Percentiles rank a stretch among this genome's conserved stretches.
Conservation (phyloP, 2,888 invertebrate species). For the Lasioglossum oenotherae region DNA sequence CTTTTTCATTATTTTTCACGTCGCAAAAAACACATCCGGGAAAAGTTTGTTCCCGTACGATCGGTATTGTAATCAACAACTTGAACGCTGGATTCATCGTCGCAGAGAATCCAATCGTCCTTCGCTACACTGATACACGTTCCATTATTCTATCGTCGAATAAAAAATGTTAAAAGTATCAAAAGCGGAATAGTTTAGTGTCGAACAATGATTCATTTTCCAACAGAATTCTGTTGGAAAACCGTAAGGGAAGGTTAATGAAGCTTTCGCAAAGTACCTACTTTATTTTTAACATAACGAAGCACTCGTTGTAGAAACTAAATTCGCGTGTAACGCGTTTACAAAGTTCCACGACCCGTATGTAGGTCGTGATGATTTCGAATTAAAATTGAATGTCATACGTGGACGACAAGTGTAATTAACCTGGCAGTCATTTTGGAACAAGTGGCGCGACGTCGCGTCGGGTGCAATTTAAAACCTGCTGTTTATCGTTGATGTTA, state of each 20-base stretch:
- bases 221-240: neutral
- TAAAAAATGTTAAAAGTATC: neutral
- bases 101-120: neutral
- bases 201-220: neutral
- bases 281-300: constrained; percentile 4
- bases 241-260: neutral
- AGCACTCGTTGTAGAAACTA: neutral
- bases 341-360: neutral
- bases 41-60: neutral
- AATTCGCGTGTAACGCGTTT: neutral
- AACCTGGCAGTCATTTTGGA: neutral
- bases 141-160: neutral
- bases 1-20: neutral
- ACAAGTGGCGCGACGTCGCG: neutral
- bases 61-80: neutral
- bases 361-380: constrained; percentile 8
- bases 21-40: neutral
- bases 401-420: neutral
- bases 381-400: constrained; percentile 2
- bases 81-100: neutral
- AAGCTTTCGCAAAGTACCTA: neutral
- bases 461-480: neutral
- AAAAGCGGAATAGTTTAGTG: neutral
- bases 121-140: neutral
- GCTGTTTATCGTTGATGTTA: neutral